Evolutionary conservation across 1,140 invertebrate genomes (phyloP).

Genomic region (Anastrepha obliqua): DNA sequence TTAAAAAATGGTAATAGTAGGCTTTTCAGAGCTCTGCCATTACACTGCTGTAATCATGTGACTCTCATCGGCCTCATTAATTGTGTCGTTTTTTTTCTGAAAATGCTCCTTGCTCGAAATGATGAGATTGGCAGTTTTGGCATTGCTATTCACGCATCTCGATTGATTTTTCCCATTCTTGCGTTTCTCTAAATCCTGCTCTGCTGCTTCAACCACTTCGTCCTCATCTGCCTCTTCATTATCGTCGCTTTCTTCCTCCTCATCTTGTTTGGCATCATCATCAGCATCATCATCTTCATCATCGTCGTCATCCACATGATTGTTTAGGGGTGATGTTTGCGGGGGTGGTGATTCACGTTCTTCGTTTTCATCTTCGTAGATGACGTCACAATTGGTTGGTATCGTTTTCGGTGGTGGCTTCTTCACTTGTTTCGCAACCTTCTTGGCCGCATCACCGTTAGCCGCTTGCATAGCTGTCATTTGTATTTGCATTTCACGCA

Average conservation of each 20-base stretch:
- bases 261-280: conserved; percentile 18
- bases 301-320: background rate
- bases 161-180: conserved; percentile 56
- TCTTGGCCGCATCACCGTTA: conserved; percentile 48
- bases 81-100: conserved; percentile 59
- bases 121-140: conserved; percentile 65
- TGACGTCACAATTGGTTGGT: conserved; percentile 73
- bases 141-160: conserved; percentile 52
- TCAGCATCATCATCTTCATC: conserved; percentile 40
- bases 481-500: conserved; percentile 72
- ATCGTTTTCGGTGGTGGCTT: conserved; percentile 72
- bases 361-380: conserved; percentile 73
- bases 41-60: conserved; percentile 70
- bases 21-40: conserved; percentile 42
- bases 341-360: conserved; percentile 67
- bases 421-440: conserved; percentile 59
- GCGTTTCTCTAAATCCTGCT: conserved; percentile 42
- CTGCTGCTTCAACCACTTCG: conserved; percentile 56
- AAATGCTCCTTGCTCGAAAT: conserved; percentile 67
- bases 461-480: conserved; percentile 64
- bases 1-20: background rate
- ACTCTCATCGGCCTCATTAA: conserved; percentile 68
- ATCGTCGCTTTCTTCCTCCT: conserved; percentile 38
- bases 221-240: conserved; percentile 54
- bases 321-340: background rate